Evolutionary conservation across 2,113 vertebrate species (phyloP), one percentile per base, ranked within the genome.

Genomic region (Phaethornis superciliosus): DNA sequence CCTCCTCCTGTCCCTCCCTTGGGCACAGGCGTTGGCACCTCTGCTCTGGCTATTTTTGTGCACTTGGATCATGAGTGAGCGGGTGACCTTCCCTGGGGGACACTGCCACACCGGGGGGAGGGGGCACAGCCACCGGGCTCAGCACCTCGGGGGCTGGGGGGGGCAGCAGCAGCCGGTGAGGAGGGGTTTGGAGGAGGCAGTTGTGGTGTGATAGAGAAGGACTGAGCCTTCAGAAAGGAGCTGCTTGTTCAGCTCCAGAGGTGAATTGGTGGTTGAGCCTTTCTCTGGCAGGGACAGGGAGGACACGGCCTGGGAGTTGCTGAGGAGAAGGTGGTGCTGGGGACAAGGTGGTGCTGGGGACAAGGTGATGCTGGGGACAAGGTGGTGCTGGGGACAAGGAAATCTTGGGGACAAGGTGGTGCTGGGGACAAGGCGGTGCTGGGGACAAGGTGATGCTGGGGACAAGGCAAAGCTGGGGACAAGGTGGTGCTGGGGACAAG

Each of bases 41-140:
- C 86, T 90, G 83, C 75, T 76, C 71, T 2, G 22, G 86, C 68
- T 95, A 94, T 96, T 94, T 95, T 95, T 96, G 88, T 76, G 33
- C 76, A 0, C 32, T 2, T 4, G 91, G 86, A 88, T 94, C 83
- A 90, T 28, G 37, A 95, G 83, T 17, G 6, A 85, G 68, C 22
- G 2, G 44, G 83, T 90, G 93, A 95, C 94, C 88, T 93, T 93
- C 75, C 69, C 79, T 2, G 3, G 24, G 88, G 81, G 70, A 85
- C 26, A 8, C 46, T 40, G 89, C 30, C 74, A 20, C 46, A 20
- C 46, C 7, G 10, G 4, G 15, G 2, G 23, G 2, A 12, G 83
- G 64, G 60, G 55, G 14, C 60, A 11, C 60, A 9, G 35, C 81
- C 30, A 3, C 18, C 37, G 11, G 37, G 9, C 37, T 40, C 37